These are phyloP conservation scores for Leptinotarsa texana DNA, from an alignment of 1,140 invertebrate genomes.

Conservation along the genomic window DNA sequence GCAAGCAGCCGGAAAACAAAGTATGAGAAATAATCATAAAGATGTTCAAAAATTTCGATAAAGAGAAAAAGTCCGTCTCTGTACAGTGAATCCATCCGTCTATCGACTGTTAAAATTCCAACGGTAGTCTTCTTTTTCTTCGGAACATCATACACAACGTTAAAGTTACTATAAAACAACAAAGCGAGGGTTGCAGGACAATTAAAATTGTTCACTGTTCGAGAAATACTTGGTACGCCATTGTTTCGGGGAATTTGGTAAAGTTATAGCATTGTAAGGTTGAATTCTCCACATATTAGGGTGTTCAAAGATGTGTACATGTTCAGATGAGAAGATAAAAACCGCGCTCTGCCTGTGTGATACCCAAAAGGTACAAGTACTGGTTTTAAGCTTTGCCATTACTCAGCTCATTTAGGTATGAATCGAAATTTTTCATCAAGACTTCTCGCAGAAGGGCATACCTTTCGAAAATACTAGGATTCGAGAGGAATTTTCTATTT, in stretches of 20 bases:
- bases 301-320: constrained; percentile 24
- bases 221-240: constrained; percentile 26
- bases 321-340: constrained; percentile 28
- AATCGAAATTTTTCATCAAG: constrained; percentile 5
- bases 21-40: no score
- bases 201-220: constrained; percentile 29
- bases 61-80: neutral
- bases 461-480: neutral
- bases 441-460: constrained; percentile 3
- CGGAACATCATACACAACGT: constrained; percentile 9
- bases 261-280: constrained; percentile 21
- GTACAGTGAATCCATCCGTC: neutral
- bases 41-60: no score
- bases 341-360: constrained; percentile 25
- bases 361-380: constrained; percentile 26
- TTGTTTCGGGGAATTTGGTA: constrained; percentile 28
- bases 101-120: constrained; percentile 15
- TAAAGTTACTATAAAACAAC: constrained; percentile 2
- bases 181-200: constrained; percentile 1
- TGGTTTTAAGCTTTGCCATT: constrained; percentile 20
- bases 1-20: no score
- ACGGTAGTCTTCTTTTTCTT: constrained; percentile 10
- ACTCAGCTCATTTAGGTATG: constrained; percentile 17
- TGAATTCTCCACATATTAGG: constrained; percentile 28
- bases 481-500: neutral